A percentile compares a stretch with the other conserved stretches of the same genome.
These are phyloP conservation scores for Ennomos quercinarius DNA, from an alignment of 2,888 invertebrate genomes.

Conservation along the genomic window DNA sequence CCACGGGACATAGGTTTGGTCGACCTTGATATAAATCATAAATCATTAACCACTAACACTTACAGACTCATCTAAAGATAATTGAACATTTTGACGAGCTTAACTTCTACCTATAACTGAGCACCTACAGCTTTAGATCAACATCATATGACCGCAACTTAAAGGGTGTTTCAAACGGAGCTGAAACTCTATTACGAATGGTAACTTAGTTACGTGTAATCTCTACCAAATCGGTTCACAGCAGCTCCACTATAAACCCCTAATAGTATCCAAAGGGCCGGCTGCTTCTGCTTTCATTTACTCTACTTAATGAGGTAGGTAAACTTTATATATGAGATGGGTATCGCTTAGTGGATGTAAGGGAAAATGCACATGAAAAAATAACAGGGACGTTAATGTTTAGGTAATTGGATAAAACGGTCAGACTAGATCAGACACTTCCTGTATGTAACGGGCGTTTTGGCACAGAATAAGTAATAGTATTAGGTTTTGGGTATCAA, in stretches of 20 bases:
- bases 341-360: not conserved
- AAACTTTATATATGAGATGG: conserved; percentile 13
- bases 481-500: no score
- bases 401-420: no score
- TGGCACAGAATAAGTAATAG: no score
- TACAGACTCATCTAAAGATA: not conserved
- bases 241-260: conserved; percentile 30
- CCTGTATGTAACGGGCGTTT: no score
- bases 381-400: no score
- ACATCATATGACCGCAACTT: conserved; percentile 30
- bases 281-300: conserved; percentile 17
- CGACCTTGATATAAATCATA: no score
- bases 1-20: no score
- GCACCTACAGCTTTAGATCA: conserved; percentile 29
- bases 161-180: conserved; percentile 31
- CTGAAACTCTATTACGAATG: conserved; percentile 35
- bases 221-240: conserved; percentile 32
- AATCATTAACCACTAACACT: no score
- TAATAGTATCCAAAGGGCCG: conserved; percentile 31
- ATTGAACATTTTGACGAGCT: not conserved
- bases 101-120: not conserved
- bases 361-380: no score
- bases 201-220: conserved; percentile 30
- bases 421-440: no score
- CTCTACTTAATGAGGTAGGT: conserved; percentile 25